Base-by-base conservation (phyloP, 37 sponge, comb jelly and placozoan species). In the Ephydatia muelleri region DNA sequence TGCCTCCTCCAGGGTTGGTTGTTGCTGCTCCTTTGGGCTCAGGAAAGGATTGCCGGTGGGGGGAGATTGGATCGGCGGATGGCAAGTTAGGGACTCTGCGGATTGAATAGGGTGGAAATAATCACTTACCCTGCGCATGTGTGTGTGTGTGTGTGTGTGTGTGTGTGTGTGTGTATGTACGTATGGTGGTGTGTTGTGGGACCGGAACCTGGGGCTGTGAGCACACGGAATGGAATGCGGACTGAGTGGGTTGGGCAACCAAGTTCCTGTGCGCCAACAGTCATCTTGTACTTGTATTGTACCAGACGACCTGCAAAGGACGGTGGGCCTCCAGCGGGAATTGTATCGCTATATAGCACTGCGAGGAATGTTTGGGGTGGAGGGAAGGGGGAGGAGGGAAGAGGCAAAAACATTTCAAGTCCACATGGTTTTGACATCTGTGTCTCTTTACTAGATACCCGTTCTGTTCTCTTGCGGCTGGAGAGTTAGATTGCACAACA, bases 281-380 rank as follows among this genome's bases (percentile, higher is more conserved):
- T 80, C 29, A 97, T 77, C 80, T 97, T 97, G 93, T 95, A 97
- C 26, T 79, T 88, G 79, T 92, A 97, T 31, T 90, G 88, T 0
- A 95, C 89, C 75, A 95, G 73, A 4, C 87, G 86, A 13, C 97
- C 97, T 69, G 85, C 69, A 76, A 86, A 97, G 37, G 97, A 91
- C 3, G 97, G 97, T 9, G 96, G 93, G 2, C 95, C 88, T 19
- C 89, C 82, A 19, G 32, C 28, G 1, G 97, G 97, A 2, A 97
- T 49, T 65, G 47, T 71, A 75, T 97, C 96, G 37, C 75, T 85
- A 69, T 95, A 97, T 6, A 73, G 25, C 27, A 90, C 97, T 91
- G 78, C n/a, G n/a, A n/a, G n/a, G n/a, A n/a, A n/a, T n/a, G n/a
- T n/a, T n/a, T 29, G 77, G 39, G 29, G 28, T 5, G n/a, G 65